Evolutionary conservation across 2,113 vertebrate species (phyloP).

Genomic region (Atherinomorus stipes): DNA sequence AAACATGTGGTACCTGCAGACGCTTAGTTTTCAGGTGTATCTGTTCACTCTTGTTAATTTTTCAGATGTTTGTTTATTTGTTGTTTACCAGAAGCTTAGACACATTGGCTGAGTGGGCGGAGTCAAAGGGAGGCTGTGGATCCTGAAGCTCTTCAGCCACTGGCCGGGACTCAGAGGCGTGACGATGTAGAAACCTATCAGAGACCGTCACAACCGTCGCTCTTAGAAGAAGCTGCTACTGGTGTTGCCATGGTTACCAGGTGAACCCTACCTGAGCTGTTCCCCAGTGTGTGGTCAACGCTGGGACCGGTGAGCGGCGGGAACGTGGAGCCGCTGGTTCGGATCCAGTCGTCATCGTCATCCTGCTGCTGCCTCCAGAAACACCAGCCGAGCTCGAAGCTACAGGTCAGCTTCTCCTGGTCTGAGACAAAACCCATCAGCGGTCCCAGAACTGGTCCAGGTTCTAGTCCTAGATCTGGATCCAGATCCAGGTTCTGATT

Average conservation of each 20-base stretch:
- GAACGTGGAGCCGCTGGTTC: conserved; percentile 73
- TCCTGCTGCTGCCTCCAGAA: conserved; percentile 87
- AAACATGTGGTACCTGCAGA: conserved; percentile 93
- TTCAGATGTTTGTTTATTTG: background rate
- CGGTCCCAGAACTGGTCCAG: background rate
- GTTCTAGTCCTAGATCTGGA: background rate
- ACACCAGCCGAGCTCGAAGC: conserved; percentile 90
- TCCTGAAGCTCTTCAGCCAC: conserved; percentile 73
- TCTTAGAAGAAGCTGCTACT: background rate
- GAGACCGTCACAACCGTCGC: background rate
- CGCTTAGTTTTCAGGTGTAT: background rate
- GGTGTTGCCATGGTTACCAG: background rate
- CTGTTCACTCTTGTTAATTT: too few species aligned
- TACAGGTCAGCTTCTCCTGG: conserved; percentile 87
- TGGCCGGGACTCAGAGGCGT: conserved; percentile 79
- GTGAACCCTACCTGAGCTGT: conserved; percentile 83
- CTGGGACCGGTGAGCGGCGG: conserved; percentile 85
- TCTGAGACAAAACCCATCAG: conserved; percentile 75
- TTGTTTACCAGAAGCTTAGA: conserved; percentile 91
- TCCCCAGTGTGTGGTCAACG: conserved; percentile 90
- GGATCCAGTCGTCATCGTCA: conserved; percentile 86
- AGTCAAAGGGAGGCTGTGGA: conserved; percentile 86
- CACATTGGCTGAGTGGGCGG: conserved; percentile 75
- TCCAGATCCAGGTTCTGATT: background rate
- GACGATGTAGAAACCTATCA: conserved; percentile 90